A percentile compares a stretch with the other conserved stretches of the same genome.
phyloP scores from a whole-genome alignment of 2,113 vertebrate genomes.

The Peromyscus californicus region DNA sequence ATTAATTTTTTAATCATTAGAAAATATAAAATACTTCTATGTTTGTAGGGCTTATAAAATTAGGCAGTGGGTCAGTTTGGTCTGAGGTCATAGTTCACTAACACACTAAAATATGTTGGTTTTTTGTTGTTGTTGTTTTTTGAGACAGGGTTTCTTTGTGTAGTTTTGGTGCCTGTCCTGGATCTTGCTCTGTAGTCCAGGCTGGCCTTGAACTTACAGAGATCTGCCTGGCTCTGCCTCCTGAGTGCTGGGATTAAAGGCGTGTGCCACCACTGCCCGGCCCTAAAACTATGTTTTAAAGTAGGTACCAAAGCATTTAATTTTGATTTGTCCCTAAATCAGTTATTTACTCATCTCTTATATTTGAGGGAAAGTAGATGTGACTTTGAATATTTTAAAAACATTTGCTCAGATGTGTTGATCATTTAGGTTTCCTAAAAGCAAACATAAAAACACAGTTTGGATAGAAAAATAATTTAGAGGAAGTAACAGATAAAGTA shows the following conservation, averaged over 20 bases:
- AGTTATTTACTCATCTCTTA: neutral
- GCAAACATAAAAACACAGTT: neutral
- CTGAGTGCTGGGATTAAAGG: too few relatives aligned
- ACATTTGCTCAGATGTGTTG: neutral
- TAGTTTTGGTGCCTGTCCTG: too few relatives aligned
- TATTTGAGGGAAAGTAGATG: neutral
- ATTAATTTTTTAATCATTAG: neutral
- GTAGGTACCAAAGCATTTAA: neutral
- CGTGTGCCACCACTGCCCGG: too few relatives aligned
- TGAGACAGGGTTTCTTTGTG: too few relatives aligned
- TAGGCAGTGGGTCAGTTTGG: neutral
- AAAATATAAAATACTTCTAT: conserved; percentile 46
- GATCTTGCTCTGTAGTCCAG: too few relatives aligned
- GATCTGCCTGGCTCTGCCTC: too few relatives aligned
- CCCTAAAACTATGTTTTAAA: neutral
- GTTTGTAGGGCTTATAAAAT: neutral
- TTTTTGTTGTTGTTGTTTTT: too few relatives aligned
- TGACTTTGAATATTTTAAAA: conserved; percentile 35
- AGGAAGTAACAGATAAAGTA: neutral
- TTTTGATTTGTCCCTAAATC: neutral
- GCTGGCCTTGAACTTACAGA: too few relatives aligned
- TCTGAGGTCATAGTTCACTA: neutral
- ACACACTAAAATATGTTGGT: neutral
- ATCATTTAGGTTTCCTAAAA: conserved; percentile 13
- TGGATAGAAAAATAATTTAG: neutral